These are phyloP conservation scores for Manis javanica DNA, from an alignment of 2,797 vertebrate species.

Conservation along the genomic window DNA sequence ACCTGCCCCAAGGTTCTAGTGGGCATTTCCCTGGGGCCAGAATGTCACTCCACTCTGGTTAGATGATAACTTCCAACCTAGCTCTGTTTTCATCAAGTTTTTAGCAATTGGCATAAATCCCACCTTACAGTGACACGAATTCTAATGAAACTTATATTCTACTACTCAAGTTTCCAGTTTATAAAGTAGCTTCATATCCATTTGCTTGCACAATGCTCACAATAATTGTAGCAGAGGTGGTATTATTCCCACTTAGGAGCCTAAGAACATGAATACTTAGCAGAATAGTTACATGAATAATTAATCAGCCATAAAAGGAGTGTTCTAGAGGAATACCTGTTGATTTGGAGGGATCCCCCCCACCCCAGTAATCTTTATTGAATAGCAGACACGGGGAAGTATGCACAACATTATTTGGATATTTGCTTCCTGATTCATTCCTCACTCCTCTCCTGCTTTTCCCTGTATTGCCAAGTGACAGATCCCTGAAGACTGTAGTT, in stretches of 20 bases:
- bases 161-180: background rate
- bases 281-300: background rate
- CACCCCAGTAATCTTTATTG: background rate
- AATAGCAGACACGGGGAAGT: background rate
- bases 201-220: background rate
- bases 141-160: background rate
- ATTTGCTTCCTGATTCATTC: background rate
- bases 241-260: background rate
- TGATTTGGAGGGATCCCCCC: background rate
- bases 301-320: background rate
- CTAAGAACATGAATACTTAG: background rate
- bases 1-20: accelerated
- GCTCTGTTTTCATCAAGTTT: background rate
- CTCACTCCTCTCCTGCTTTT: background rate
- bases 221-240: background rate
- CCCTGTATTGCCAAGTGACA: too few species aligned
- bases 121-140: background rate
- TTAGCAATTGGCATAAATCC: background rate
- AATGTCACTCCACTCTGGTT: background rate
- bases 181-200: background rate
- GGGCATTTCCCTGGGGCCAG: background rate
- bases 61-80: background rate
- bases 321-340: background rate
- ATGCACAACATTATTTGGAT: background rate
- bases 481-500: background rate